Conservation (phyloP, 2,888 invertebrate species). For the Ectobius pallidus region DNA sequence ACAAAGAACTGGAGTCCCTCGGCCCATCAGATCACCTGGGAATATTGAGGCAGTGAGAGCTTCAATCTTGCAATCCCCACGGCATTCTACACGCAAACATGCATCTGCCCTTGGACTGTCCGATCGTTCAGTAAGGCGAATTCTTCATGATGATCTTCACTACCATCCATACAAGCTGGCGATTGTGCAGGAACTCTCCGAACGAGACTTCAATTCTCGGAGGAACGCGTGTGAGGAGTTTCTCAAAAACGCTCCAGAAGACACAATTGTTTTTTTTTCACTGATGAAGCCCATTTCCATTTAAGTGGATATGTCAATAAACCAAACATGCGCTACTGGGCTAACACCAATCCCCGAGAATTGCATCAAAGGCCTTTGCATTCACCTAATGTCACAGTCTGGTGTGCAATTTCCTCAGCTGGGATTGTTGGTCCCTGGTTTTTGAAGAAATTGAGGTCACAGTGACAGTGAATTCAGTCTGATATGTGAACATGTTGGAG, state of each 20-base stretch:
- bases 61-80: constrained; percentile 45
- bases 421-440: constrained; percentile 40
- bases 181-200: constrained; percentile 47
- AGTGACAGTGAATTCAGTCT: constrained; percentile 48
- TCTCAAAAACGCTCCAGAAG: constrained; percentile 41
- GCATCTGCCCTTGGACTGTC: constrained; percentile 47
- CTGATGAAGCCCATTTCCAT: constrained; percentile 25
- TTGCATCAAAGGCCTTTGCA: constrained; percentile 22
- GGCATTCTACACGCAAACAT: constrained; percentile 47
- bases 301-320: constrained; percentile 6
- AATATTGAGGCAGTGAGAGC: constrained; percentile 47
- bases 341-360: constrained; percentile 15
- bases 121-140: constrained; percentile 46
- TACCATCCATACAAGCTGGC: constrained; percentile 49
- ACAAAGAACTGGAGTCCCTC: no score
- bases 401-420: constrained; percentile 43
- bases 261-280: constrained; percentile 39
- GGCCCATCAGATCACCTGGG: constrained; percentile 45
- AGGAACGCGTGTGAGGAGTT: constrained; percentile 44
- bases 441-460: constrained; percentile 47
- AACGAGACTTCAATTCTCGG: constrained; percentile 42
- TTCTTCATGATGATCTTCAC: constrained; percentile 47
- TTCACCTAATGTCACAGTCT: constrained; percentile 45
- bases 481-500: constrained; percentile 46
- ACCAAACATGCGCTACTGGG: constrained; percentile 18